phyloP scores from a whole-genome alignment of 2,113 vertebrate species.

The Periophthalmodon schlosseri region DNA sequence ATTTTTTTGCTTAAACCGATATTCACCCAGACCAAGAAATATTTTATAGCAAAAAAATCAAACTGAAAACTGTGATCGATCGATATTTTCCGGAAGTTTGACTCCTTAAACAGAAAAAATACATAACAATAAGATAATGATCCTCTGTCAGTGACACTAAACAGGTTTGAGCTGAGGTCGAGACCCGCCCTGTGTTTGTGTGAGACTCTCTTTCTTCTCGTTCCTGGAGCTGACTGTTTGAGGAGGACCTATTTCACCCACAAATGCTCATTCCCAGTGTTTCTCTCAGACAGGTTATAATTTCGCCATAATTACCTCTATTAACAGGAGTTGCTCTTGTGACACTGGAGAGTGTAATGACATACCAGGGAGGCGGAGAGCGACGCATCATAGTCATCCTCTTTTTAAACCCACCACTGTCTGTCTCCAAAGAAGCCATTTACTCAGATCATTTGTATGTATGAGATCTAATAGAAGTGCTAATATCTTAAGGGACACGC shows the following conservation, averaged over 20 bases:
- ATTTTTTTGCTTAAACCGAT: too few species aligned
- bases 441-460: slow-evolving; percentile 33
- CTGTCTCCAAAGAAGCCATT: slow-evolving; percentile 28
- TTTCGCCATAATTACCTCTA: slow-evolving; percentile 68
- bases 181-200: neutral
- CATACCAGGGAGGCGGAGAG: slow-evolving; percentile 46
- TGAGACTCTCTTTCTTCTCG: neutral
- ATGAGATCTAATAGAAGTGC: slow-evolving; percentile 22
- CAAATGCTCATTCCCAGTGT: slow-evolving; percentile 51
- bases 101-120: too few species aligned
- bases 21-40: too few species aligned
- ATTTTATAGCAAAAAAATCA: too few species aligned
- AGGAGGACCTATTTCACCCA: slow-evolving; percentile 53
- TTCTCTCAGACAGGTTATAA: slow-evolving; percentile 67
- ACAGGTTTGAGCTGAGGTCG: neutral
- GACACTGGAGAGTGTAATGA: slow-evolving; percentile 57
- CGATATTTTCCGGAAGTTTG: too few species aligned
- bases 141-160: neutral
- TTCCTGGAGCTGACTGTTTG: slow-evolving; percentile 46
- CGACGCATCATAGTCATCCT: slow-evolving; percentile 31
- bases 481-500: slow-evolving; percentile 3
- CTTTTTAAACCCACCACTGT: slow-evolving; percentile 11
- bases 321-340: slow-evolving; percentile 63
- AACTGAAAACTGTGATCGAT: too few species aligned
- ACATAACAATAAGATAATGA: too few species aligned